A percentile compares a stretch with the other conserved stretches of the same genome.
Evolutionary conservation across 2,888 invertebrate species (phyloP).

Genomic region (Chalcosyrphus nemorum): DNA sequence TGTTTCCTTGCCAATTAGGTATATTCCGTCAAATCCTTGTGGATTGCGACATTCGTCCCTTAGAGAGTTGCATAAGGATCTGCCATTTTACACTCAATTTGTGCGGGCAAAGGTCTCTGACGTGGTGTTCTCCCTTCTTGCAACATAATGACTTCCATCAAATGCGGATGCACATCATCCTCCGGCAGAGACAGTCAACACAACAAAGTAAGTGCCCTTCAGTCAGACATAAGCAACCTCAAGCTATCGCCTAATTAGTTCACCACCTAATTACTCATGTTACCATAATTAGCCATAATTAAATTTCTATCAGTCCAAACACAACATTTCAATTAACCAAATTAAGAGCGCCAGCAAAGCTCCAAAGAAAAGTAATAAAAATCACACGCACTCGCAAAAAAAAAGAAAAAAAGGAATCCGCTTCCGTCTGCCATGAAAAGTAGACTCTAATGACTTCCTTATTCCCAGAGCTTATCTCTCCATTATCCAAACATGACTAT

Average conservation of each 20-base stretch:
- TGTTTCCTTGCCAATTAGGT: too few relatives aligned
- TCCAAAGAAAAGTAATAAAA: background rate
- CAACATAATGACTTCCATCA: too few relatives aligned
- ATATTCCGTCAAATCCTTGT: too few relatives aligned
- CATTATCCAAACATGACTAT: conserved; percentile 65
- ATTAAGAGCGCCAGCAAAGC: conserved; percentile 42
- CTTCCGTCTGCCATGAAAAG: background rate
- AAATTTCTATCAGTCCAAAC: conserved; percentile 30
- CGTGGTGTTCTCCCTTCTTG: too few relatives aligned
- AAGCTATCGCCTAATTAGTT: background rate
- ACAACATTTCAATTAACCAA: conserved; percentile 59
- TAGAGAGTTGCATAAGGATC: too few relatives aligned
- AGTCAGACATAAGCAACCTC: background rate
- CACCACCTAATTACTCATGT: conserved; percentile 35
- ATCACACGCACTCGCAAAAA: background rate
- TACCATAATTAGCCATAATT: conserved; percentile 39
- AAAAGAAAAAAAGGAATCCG: too few relatives aligned
- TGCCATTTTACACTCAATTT: too few relatives aligned
- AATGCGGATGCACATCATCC: too few relatives aligned
- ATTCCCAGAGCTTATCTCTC: conserved; percentile 57
- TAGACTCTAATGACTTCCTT: conserved; percentile 35
- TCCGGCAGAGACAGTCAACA: background rate
- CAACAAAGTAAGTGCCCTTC: background rate
- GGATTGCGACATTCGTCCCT: too few relatives aligned
- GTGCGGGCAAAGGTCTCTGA: too few relatives aligned